phyloP scores from a whole-genome alignment of 53 echinoderm and acorn worm species.

The Echinarachnius parma region DNA sequence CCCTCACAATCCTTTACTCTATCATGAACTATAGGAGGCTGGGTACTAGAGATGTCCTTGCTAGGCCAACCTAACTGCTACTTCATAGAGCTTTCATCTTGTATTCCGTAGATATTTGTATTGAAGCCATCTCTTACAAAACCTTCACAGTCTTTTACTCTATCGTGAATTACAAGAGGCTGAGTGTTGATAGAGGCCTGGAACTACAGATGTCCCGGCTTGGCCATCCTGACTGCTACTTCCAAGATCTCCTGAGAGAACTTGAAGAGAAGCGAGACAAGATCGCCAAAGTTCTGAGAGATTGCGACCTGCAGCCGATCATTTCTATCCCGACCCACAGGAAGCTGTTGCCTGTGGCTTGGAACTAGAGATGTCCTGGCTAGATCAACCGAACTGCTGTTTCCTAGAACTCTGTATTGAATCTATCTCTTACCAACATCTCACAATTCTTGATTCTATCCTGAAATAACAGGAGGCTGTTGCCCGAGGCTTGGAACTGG shows the following conservation, averaged over 20 bases:
- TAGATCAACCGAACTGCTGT: no score
- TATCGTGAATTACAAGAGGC: slow-evolving; percentile 60
- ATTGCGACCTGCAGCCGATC: slow-evolving; percentile 73
- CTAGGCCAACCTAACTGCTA: slow-evolving; percentile 82
- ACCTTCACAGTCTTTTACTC: neutral
- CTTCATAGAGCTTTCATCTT: slow-evolving; percentile 58
- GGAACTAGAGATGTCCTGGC: no score
- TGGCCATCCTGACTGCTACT: slow-evolving; percentile 82
- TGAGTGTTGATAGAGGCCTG: slow-evolving; percentile 71
- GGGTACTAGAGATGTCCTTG: slow-evolving; percentile 73
- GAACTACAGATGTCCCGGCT: slow-evolving; percentile 74
- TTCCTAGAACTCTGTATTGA: no score
- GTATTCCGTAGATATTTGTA: no score
- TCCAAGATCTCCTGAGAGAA: slow-evolving; percentile 55
- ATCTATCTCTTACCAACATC: no score
- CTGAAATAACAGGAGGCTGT: slow-evolving; percentile 76
- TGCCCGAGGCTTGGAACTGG: slow-evolving; percentile 75
- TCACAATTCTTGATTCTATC: neutral
- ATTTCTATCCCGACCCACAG: no score
- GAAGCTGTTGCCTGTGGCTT: no score
- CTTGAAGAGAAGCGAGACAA: slow-evolving; percentile 73
- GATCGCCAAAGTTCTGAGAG: slow-evolving; percentile 62
- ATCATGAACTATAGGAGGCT: no score
- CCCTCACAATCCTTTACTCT: no score
- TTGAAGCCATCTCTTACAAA: no score